Conservation (phyloP, 2,888 invertebrate species). For the Tinea pellionella region DNA sequence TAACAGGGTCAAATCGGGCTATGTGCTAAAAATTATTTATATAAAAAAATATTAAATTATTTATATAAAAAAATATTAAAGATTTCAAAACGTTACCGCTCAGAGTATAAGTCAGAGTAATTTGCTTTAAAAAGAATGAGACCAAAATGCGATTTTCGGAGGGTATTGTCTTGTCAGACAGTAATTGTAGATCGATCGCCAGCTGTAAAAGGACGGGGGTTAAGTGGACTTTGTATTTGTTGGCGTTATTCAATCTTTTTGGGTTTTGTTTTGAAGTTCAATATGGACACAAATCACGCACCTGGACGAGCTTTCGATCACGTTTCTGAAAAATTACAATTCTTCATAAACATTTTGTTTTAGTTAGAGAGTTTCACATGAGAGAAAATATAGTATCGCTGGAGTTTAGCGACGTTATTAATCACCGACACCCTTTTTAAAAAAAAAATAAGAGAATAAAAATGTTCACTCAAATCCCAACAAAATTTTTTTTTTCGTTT, state of each 20-base stretch:
- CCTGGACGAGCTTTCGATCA: background rate
- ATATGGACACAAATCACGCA: background rate
- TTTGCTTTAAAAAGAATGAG: constrained; percentile 11
- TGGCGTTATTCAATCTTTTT: background rate
- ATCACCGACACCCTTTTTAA: too few species aligned
- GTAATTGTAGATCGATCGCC: constrained; percentile 11
- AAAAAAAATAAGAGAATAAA: too few species aligned
- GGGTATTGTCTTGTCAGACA: constrained; percentile 23
- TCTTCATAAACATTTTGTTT: too few species aligned
- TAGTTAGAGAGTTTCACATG: too few species aligned
- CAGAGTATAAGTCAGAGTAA: background rate
- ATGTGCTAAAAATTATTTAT: too few species aligned
- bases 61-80: too few species aligned
- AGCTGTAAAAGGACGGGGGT: background rate
- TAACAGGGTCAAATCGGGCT: too few species aligned
- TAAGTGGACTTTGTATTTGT: constrained; percentile 6
- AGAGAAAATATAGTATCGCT: too few species aligned
- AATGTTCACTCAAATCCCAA: too few species aligned
- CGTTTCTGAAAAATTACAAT: background rate
- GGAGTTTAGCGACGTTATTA: too few species aligned
- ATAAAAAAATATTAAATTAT: too few species aligned
- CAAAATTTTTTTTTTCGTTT: too few species aligned
- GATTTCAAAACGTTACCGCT: background rate
- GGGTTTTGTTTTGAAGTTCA: background rate
- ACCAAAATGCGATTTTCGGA: constrained; percentile 19